phyloP scores from a whole-genome alignment of 2,888 invertebrate species.

The Cryptocephalus primarius region DNA sequence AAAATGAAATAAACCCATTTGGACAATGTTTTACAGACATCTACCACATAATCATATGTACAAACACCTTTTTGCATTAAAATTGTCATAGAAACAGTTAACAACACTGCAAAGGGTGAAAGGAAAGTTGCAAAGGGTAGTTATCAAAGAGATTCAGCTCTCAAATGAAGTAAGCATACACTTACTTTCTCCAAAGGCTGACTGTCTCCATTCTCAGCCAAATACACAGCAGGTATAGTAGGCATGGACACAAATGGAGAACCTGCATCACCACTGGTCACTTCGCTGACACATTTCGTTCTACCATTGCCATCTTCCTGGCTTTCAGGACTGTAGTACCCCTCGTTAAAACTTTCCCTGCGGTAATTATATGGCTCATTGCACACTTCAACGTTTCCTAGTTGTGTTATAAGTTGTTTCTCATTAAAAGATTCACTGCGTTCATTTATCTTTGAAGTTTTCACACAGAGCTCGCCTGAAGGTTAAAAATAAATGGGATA shows the following conservation, averaged over 20 bases:
- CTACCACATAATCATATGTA: no score
- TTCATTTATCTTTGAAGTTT: conserved; percentile 30
- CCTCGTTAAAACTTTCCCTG: conserved; percentile 36
- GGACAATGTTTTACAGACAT: no score
- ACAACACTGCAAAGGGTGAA: no score
- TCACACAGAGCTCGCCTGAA: conserved; percentile 16
- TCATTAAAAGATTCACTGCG: conserved; percentile 35
- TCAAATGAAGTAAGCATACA: no score
- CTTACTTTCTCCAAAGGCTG: conserved; percentile 51
- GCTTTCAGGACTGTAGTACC: conserved; percentile 21
- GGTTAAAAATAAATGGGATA: neutral
- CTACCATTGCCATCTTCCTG: conserved; percentile 18
- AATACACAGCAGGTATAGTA: conserved; percentile 41
- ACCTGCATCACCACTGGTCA: conserved; percentile 28
- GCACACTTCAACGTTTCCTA: conserved; percentile 7
- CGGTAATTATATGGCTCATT: conserved; percentile 22
- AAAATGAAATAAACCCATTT: no score
- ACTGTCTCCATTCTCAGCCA: conserved; percentile 40
- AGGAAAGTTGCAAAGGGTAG: no score
- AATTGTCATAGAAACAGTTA: no score
- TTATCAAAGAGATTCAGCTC: no score
- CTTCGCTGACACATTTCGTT: conserved; percentile 25
- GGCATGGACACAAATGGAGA: conserved; percentile 44
- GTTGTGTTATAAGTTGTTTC: conserved; percentile 26
- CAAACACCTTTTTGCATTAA: no score